phyloP scores from a whole-genome alignment of 2,797 vertebrate genomes.

The Loriculus beryllinus region DNA sequence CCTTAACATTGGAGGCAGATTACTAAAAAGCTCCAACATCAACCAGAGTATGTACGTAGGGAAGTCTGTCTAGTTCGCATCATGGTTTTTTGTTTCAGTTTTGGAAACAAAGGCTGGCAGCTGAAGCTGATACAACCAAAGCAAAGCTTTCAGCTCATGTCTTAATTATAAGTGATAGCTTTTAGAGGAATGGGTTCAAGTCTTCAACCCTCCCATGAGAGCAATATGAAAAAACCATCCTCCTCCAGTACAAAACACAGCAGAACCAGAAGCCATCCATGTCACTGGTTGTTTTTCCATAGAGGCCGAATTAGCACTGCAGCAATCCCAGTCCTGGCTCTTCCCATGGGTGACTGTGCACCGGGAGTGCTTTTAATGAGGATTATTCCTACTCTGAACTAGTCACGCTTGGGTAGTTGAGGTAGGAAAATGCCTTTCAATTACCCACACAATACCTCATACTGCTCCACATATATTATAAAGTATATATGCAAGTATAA shows the following conservation, averaged over 20 bases:
- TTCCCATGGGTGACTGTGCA: fast-evolving
- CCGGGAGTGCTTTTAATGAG: not conserved
- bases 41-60: fast-evolving
- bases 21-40: not conserved
- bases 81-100: not conserved
- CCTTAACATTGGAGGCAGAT: fast-evolving
- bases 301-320: not conserved
- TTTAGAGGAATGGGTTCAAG: not conserved
- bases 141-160: not conserved
- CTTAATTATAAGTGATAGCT: not conserved
- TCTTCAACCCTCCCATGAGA: not conserved
- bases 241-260: not conserved
- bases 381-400: not conserved
- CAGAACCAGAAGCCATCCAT: not conserved
- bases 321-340: not conserved
- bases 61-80: not conserved
- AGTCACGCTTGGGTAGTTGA: not conserved
- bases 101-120: not conserved
- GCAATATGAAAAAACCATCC: not conserved
- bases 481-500: not conserved
- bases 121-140: not conserved
- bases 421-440: not conserved
- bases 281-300: not conserved
- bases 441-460: not conserved
- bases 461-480: not conserved